Evolutionary conservation across 30 jellyfish, hydroid and myxozoan genomes (phyloP).

Genomic region (Phacellophora camtschatica): DNA sequence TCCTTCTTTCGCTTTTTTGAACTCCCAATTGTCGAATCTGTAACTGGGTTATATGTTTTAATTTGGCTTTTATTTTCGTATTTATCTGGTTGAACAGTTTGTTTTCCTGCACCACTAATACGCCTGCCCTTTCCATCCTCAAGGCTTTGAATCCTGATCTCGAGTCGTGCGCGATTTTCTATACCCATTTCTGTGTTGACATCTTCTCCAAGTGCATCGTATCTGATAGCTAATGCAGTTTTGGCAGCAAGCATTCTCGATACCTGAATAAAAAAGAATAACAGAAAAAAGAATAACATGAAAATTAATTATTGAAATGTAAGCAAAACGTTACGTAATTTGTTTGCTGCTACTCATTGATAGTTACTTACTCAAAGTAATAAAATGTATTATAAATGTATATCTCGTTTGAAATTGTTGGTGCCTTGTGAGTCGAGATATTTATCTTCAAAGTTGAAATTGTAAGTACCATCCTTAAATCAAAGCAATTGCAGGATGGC

Average conservation of each 20-base stretch:
- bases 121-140: conserved; percentile 92
- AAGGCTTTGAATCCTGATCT: conserved; percentile 70
- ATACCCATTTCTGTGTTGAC: conserved; percentile 84
- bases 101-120: conserved; percentile 86
- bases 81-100: conserved; percentile 58
- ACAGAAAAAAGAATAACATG: too few relatives aligned
- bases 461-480: too few relatives aligned
- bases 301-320: too few relatives aligned
- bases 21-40: conserved; percentile 81
- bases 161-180: conserved; percentile 85
- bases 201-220: conserved; percentile 98
- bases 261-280: conserved; percentile 37
- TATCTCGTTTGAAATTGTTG: too few relatives aligned
- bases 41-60: conserved; percentile 61
- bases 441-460: too few relatives aligned
- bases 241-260: conserved; percentile 98
- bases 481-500: too few relatives aligned
- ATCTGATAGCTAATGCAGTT: conserved; percentile 91
- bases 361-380: too few relatives aligned
- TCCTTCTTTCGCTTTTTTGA: conserved; percentile 67
- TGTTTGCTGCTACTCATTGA: too few relatives aligned
- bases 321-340: too few relatives aligned
- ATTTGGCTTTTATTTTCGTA: conserved; percentile 68
- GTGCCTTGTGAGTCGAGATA: too few relatives aligned
- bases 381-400: too few relatives aligned